Conservation (phyloP, 2,797 vertebrate species). For the Tarsius wallacei region DNA sequence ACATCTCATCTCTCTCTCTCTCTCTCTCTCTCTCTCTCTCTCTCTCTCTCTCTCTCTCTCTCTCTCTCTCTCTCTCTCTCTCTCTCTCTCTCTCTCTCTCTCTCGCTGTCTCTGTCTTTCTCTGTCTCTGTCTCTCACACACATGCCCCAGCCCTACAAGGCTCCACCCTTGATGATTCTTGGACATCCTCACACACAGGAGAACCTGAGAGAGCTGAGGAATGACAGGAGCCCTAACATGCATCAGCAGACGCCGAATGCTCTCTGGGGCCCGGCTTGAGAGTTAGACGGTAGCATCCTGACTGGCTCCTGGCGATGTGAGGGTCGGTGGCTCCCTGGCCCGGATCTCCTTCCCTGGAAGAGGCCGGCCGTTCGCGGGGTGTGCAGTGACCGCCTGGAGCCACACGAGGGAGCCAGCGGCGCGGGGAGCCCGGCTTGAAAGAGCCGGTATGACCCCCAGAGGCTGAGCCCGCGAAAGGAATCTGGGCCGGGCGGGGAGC, state of each 20-base stretch:
- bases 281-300: not conserved
- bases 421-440: not conserved
- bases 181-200: not conserved
- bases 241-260: not conserved
- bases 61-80: too few species aligned
- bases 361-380: not conserved
- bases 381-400: not conserved
- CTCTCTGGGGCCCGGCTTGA: not conserved
- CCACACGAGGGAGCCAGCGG: conserved; percentile 82
- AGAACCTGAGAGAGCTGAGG: not conserved
- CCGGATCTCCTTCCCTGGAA: too few species aligned
- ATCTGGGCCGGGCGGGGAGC: too few species aligned
- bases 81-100: too few species aligned
- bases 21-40: not conserved
- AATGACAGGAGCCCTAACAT: not conserved
- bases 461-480: not conserved
- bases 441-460: not conserved
- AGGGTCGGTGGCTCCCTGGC: not conserved
- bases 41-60: accelerated
- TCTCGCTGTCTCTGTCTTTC: too few species aligned
- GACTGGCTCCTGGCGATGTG: accelerated
- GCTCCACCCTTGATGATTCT: not conserved
- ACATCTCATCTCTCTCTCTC: not conserved
- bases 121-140: not conserved
- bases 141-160: not conserved